Evolutionary conservation across 2,113 vertebrate species (phyloP).

Genomic region (Phaethon lepturus): DNA sequence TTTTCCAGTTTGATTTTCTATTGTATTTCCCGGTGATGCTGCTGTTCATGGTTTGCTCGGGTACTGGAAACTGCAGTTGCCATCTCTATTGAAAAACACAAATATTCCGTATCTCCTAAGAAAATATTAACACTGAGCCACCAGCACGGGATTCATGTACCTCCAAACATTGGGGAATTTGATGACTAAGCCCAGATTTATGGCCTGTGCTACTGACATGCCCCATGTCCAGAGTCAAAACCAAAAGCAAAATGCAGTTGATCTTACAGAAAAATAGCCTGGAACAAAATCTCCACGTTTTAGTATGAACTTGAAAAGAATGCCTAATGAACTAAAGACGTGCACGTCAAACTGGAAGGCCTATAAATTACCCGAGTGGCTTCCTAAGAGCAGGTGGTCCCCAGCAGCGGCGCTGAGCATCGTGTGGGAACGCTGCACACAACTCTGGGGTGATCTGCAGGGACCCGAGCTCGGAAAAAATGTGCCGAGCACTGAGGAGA

Average conservation of each 20-base stretch:
- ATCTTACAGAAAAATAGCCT: not conserved
- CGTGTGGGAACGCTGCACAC: fast-evolving
- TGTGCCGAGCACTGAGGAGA: not conserved
- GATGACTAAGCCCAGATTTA: not conserved
- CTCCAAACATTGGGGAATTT: slow-evolving; percentile 55
- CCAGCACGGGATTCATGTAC: slow-evolving; percentile 50
- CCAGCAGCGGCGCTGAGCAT: not conserved
- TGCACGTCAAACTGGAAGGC: not conserved
- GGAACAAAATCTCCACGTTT: not conserved
- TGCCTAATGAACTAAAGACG: not conserved
- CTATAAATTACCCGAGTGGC: not conserved
- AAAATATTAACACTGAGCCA: not conserved
- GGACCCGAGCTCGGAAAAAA: fast-evolving
- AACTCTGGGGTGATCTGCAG: not conserved
- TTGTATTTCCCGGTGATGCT: not conserved
- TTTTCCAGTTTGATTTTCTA: slow-evolving; percentile 27
- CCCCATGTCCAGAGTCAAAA: not conserved
- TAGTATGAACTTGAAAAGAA: not conserved
- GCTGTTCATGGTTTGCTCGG: not conserved
- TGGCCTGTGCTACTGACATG: not conserved
- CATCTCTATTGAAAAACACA: not conserved
- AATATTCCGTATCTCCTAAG: not conserved
- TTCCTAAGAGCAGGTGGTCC: not conserved
- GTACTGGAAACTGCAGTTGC: not conserved
- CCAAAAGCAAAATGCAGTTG: not conserved